These are phyloP conservation scores for Sebastes iracundus DNA, from an alignment of 2,797 vertebrate genomes.

Conservation along the genomic window DNA sequence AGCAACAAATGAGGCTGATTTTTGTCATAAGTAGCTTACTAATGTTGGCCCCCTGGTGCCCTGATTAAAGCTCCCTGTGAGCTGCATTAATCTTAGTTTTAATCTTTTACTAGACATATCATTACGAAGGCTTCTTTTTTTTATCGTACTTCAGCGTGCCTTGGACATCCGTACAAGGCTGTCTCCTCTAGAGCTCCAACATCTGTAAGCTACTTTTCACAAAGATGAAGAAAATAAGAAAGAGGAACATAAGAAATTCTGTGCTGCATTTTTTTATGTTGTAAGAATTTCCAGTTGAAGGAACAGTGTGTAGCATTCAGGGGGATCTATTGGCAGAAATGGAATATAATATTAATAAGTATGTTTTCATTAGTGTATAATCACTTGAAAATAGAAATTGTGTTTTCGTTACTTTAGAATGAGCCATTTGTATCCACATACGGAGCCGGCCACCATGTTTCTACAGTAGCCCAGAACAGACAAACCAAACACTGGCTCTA, in stretches of 20 bases:
- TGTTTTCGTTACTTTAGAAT: too few species aligned
- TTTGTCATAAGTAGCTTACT: slow-evolving; percentile 40
- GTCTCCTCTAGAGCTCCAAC: slow-evolving; percentile 28
- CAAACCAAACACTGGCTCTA: too few species aligned
- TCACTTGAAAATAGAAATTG: too few species aligned
- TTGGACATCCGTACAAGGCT: slow-evolving; percentile 58
- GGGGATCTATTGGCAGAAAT: too few species aligned
- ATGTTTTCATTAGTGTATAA: too few species aligned
- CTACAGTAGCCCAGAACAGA: too few species aligned
- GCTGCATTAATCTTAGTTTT: slow-evolving; percentile 11
- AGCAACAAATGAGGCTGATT: slow-evolving; percentile 9
- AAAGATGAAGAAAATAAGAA: neutral
- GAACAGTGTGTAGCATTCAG: too few species aligned
- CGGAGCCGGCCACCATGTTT: too few species aligned
- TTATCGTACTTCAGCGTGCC: slow-evolving; percentile 62
- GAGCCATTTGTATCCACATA: too few species aligned
- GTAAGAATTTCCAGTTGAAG: neutral
- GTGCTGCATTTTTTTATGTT: neutral
- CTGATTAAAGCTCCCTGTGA: slow-evolving; percentile 15
- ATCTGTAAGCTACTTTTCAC: slow-evolving; percentile 39
- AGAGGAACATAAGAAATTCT: too few species aligned
- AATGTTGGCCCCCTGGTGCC: neutral
- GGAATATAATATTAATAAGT: too few species aligned
- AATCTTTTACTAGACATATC: slow-evolving; percentile 40
- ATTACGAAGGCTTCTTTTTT: neutral